Conservation (phyloP, 2,113 vertebrate genomes). For the Orientallactaga bullata region DNA sequence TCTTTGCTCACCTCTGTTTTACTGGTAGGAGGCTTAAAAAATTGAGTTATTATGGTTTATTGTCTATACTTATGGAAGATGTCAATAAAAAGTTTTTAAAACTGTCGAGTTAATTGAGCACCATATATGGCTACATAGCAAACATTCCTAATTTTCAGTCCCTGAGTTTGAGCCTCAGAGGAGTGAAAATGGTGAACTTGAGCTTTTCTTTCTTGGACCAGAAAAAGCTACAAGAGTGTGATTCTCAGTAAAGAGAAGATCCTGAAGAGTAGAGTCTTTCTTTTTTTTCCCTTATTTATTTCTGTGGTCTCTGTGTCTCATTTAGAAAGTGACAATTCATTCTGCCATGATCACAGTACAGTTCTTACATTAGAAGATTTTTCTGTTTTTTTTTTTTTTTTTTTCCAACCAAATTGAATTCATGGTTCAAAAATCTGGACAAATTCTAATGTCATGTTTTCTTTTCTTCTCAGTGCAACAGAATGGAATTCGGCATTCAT, state of each 20-base stretch:
- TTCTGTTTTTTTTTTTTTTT: slow-evolving; percentile 17
- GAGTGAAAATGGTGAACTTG: slow-evolving; percentile 32
- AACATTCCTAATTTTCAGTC: not conserved
- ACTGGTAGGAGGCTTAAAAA: not conserved
- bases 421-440: not conserved
- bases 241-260: not conserved
- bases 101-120: not conserved
- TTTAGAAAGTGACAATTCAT: slow-evolving; percentile 41
- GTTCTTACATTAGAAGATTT: not conserved
- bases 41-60: too few relatives aligned
- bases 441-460: slow-evolving; percentile 61
- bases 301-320: not conserved
- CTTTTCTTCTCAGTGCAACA: slow-evolving; percentile 92
- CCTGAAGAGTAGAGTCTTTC: not conserved
- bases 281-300: not conserved
- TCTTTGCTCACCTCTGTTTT: not conserved
- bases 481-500: slow-evolving; percentile 93
- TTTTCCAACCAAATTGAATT: not conserved
- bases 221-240: not conserved
- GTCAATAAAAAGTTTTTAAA: too few relatives aligned
- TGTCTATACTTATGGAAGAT: too few relatives aligned
- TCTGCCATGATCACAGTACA: not conserved
- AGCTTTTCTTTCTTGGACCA: slow-evolving; percentile 19
- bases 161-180: not conserved
- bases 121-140: not conserved